Evolutionary conservation across 2,113 vertebrate species (phyloP).

Genomic region (Chaetorhynchus papuensis): DNA sequence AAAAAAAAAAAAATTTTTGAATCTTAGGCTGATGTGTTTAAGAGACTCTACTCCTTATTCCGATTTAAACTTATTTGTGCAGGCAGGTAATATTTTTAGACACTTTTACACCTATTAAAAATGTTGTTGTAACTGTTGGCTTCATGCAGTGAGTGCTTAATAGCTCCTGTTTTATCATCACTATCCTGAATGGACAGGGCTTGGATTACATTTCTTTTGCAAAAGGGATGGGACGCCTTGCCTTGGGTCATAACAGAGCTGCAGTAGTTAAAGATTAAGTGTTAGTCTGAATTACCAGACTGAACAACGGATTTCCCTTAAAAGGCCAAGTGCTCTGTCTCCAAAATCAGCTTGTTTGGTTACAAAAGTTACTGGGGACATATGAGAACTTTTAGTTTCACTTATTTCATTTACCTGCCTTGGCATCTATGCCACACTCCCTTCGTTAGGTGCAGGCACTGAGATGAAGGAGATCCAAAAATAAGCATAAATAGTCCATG

Average conservation of each 20-base stretch:
- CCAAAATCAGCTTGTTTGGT: background rate
- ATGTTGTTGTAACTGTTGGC: background rate
- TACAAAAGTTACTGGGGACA: background rate
- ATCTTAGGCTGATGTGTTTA: background rate
- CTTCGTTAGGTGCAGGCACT: background rate
- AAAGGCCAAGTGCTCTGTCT: background rate
- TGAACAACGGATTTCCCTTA: background rate
- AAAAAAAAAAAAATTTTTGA: background rate
- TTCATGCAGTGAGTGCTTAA: background rate
- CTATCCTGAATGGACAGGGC: background rate
- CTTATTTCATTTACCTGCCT: background rate
- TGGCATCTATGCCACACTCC: background rate
- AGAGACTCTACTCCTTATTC: background rate
- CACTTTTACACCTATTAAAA: slow-evolving; percentile 13
- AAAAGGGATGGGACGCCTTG: background rate
- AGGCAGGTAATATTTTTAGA: background rate
- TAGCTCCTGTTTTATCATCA: background rate
- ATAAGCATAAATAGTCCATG: background rate
- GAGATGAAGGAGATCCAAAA: background rate
- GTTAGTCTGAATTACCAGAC: background rate
- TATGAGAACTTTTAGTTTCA: background rate
- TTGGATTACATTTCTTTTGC: background rate
- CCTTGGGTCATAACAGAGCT: background rate
- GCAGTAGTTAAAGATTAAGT: background rate
- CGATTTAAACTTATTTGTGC: background rate